These are phyloP conservation scores for Choreutis nemorana DNA, from an alignment of 2,888 invertebrate species.

Conservation along the genomic window DNA sequence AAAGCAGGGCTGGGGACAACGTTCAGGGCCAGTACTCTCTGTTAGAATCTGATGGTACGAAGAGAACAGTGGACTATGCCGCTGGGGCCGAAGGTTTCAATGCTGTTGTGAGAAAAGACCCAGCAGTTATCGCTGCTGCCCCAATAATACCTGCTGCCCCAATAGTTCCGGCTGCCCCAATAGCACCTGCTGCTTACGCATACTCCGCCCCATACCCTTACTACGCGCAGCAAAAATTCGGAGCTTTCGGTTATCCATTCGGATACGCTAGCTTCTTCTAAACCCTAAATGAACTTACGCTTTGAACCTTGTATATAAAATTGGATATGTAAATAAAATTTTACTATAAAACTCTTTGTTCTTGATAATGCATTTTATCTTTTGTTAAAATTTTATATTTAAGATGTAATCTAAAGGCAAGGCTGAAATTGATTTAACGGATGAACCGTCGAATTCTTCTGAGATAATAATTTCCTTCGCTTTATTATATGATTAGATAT, in stretches of 20 bases:
- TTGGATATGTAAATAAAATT: too few species aligned
- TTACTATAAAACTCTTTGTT: too few species aligned
- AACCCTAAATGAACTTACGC: too few species aligned
- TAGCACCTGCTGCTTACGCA: slow-evolving; percentile 12
- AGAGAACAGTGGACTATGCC: slow-evolving; percentile 64
- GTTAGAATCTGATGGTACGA: slow-evolving; percentile 59
- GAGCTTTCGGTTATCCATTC: slow-evolving; percentile 11
- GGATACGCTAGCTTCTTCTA: slow-evolving; percentile 21
- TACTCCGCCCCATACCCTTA: slow-evolving; percentile 13
- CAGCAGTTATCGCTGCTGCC: slow-evolving; percentile 31
- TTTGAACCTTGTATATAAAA: too few species aligned
- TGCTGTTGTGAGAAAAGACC: slow-evolving; percentile 62
- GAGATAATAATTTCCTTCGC: too few species aligned
- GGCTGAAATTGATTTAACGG: too few species aligned
- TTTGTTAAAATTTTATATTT: too few species aligned
- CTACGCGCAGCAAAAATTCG: slow-evolving; percentile 1
- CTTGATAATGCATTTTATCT: too few species aligned
- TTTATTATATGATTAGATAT: too few species aligned
- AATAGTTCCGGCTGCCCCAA: slow-evolving; percentile 15
- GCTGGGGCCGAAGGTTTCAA: slow-evolving; percentile 64
- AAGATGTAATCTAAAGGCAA: too few species aligned
- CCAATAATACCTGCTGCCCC: slow-evolving; percentile 20
- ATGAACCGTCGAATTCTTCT: too few species aligned
- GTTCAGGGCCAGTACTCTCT: slow-evolving; percentile 65
- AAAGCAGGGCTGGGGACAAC: slow-evolving; percentile 52